Evolutionary conservation across 2,888 invertebrate species (phyloP).

Genomic region (Epinotia bilunana): DNA sequence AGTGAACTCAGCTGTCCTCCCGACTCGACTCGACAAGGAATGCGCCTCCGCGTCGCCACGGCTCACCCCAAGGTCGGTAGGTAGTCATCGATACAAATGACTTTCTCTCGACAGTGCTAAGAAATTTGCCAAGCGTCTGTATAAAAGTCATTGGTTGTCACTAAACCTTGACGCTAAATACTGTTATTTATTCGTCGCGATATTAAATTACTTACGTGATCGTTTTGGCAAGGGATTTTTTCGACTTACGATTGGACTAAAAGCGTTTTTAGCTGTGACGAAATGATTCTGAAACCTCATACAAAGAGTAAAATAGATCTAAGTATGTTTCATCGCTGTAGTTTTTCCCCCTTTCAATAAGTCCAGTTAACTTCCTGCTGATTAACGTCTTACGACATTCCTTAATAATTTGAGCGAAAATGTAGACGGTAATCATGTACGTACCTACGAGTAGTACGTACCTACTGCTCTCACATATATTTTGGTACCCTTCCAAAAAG

Average conservation of each 20-base stretch:
- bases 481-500: too few species aligned
- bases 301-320: background rate
- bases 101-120: constrained; percentile 35
- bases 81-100: constrained; percentile 41
- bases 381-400: too few species aligned
- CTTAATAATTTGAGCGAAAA: too few species aligned
- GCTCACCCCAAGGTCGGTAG: background rate
- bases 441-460: too few species aligned
- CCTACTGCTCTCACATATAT: too few species aligned
- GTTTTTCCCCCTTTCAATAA: too few species aligned
- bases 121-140: constrained; percentile 37
- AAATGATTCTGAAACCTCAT: background rate
- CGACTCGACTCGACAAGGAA: constrained; percentile 9
- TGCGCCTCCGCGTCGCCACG: constrained; percentile 12
- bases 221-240: constrained; percentile 34
- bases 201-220: constrained; percentile 40
- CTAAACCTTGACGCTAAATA: constrained; percentile 35
- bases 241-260: constrained; percentile 19
- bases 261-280: constrained; percentile 9
- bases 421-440: too few species aligned
- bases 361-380: too few species aligned
- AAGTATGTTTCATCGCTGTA: too few species aligned
- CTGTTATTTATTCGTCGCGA: constrained; percentile 35
- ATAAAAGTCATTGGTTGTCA: constrained; percentile 34
- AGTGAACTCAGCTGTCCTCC: background rate